Base-by-base conservation (phyloP, 2,888 invertebrate species). In the Nasonia oneida region DNA sequence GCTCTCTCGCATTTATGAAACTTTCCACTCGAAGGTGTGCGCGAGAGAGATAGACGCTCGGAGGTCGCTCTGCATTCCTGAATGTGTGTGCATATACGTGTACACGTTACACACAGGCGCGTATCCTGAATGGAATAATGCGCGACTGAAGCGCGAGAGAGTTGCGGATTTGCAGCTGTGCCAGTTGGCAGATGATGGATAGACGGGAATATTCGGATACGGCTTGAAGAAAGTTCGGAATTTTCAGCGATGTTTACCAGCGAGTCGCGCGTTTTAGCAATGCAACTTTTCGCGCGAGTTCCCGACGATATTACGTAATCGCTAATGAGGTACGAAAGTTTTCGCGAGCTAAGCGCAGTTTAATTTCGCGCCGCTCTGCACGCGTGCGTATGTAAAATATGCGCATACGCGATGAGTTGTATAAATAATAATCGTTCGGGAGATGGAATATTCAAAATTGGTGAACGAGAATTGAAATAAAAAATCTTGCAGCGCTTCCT, bases 41-140 rank as follows among this genome's bases (percentile, higher is more conserved):
- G 33, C 29, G 33, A 29, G 67, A 12, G 29, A 29, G 67, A 67
- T 29, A 67, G n/a, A 12, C 1, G 8, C 23, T 15, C 5, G 61
- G n/a, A 5, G 1, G 6, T 5, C 1, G 23, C 33, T 5, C 3
- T 10, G 64, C 23, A 64, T 61, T 6, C 23, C 8, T 23, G 15
- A 15, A n/a, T 61, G 15, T 18, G 23, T 23, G 18, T 61, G 10
- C n/a, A 23, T 0, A 23, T 23, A 61, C 5, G 4, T 15, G 15
- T 18, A n/a, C 57, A n/a, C 29, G 29, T 29, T 29, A 29, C 29
- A 29, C 29, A 23, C 14, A 29, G 12, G 67, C 2, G 3, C 29
- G 29, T 29, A 29, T 15, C 67, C 33, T 33, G 67, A 67, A 67
- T 67, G 67, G 67, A 67, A 29, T 67, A 64, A 64, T 64, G 64